Base-by-base conservation (phyloP, 1,140 invertebrate genomes). In the Drosophila ogumai region DNA sequence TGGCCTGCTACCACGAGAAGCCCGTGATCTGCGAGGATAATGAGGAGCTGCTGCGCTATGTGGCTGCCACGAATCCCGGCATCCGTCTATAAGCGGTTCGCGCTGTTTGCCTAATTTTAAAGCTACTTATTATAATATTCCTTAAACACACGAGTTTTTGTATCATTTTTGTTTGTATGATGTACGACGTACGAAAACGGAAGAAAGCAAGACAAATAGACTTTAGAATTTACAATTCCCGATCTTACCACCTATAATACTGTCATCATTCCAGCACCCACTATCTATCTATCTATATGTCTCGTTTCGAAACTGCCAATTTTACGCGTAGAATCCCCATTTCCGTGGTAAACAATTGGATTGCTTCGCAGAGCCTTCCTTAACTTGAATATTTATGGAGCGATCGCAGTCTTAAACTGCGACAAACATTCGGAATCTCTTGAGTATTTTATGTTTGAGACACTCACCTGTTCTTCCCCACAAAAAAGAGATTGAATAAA, bases 1-100 rank as follows among this genome's bases (percentile, higher is more conserved):
- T 98, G 40, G 97, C 97, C 66, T 98, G 97, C 92, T 98, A 98
- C 93, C 97, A 98, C 92, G 96, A 97, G 93, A 98, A 98, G 91
- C 96, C 97, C 2, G 95, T 98, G 91, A 94, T 98, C 74, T 98
- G 97, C 92, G 97, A 98, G 92, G 97, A 98, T 92, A 96, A 95
- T 54, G 96, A 97, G 57, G 96, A 97, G 92, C 94, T 98, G 46
- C 94, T 98, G 64, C 96, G 95, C 86, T 98, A 97, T 92, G 95
- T 97, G 46, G 95, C 95, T 10, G 95, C 95, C 91, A 97, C 95
- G 82, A 97, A 97, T 94, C 95, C 95, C 46, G 95, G 95, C 52
- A 94, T 97, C 79, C 95, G 96, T 91, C 94, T 97, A 84, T 97
- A 95, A 94, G 82, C 63, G 60, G 72, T 1, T 22, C 49, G 49